These are phyloP conservation scores for Tineola bisselliella DNA, from an alignment of 2,888 invertebrate genomes.

Conservation along the genomic window DNA sequence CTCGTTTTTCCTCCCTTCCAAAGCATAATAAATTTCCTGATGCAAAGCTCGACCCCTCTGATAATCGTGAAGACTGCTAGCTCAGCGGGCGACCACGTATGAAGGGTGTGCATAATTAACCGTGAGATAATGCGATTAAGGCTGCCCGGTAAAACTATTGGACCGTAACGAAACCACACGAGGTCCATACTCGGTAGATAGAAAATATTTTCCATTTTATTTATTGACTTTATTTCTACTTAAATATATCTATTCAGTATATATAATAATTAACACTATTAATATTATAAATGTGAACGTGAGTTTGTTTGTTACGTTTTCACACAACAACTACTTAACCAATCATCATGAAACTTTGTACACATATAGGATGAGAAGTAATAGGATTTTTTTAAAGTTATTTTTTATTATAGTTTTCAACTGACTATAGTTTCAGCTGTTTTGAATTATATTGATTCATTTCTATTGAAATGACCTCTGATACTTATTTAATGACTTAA, in stretches of 20 bases:
- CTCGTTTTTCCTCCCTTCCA: slow-evolving; percentile 3
- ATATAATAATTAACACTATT: no score
- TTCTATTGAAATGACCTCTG: no score
- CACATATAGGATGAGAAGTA: no score
- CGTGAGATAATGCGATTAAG: slow-evolving; percentile 50
- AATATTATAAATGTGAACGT: no score
- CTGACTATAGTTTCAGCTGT: no score
- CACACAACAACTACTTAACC: no score
- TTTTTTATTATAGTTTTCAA: no score
- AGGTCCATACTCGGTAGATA: not conserved
- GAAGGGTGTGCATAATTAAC: slow-evolving; percentile 46
- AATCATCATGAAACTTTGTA: no score
- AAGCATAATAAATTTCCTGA: slow-evolving; percentile 2
- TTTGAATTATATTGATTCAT: no score
- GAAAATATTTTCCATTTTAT: not conserved
- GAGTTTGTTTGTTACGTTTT: no score
- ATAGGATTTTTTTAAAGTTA: no score
- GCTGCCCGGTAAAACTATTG: slow-evolving; percentile 28
- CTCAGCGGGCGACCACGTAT: slow-evolving; percentile 7
- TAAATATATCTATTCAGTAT: not conserved
- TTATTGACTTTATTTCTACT: not conserved
- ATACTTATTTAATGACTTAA: no score
- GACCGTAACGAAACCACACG: slow-evolving; percentile 21
- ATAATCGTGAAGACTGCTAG: not conserved
- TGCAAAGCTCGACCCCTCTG: not conserved